phyloP scores from a whole-genome alignment of 2,888 invertebrate genomes.

The Erebia epiphron region DNA sequence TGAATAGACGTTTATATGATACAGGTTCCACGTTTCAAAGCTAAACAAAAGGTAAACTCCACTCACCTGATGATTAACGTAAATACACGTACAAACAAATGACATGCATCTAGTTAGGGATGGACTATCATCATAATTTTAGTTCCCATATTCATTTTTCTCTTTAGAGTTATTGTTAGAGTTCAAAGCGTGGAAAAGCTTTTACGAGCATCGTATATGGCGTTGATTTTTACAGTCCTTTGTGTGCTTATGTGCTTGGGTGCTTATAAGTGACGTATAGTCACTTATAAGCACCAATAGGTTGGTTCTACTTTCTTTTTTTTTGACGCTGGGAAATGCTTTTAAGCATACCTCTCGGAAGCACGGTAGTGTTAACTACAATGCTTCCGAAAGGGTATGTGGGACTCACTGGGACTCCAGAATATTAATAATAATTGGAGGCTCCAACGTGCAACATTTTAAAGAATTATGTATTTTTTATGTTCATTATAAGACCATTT shows the following conservation, averaged over 20 bases:
- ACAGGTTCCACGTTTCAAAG: neutral
- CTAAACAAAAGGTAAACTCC: neutral
- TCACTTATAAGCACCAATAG: no score
- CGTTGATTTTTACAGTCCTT: slow-evolving; percentile 36
- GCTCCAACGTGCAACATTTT: no score
- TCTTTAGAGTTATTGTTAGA: slow-evolving; percentile 48
- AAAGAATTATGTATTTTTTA: no score
- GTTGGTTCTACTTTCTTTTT: no score
- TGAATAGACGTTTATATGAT: neutral
- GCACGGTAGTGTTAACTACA: no score
- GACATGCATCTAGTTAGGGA: slow-evolving; percentile 33
- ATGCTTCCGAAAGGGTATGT: no score
- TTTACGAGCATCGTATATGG: slow-evolving; percentile 39
- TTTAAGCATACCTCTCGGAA: no score
- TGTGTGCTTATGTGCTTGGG: neutral
- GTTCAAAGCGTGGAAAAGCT: slow-evolving; percentile 58
- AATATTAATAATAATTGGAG: no score
- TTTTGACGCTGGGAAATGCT: no score
- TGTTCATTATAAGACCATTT: no score
- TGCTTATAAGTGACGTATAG: no score
- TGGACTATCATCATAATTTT: slow-evolving; percentile 62
- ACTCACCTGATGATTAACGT: slow-evolving; percentile 2
- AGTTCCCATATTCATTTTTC: slow-evolving; percentile 66
- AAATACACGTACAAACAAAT: neutral
- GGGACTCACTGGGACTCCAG: no score